Evolutionary conservation across 2,113 vertebrate species (phyloP), one percentile per base, ranked within the genome.

Genomic region (Ornithorhynchus anatinus): DNA sequence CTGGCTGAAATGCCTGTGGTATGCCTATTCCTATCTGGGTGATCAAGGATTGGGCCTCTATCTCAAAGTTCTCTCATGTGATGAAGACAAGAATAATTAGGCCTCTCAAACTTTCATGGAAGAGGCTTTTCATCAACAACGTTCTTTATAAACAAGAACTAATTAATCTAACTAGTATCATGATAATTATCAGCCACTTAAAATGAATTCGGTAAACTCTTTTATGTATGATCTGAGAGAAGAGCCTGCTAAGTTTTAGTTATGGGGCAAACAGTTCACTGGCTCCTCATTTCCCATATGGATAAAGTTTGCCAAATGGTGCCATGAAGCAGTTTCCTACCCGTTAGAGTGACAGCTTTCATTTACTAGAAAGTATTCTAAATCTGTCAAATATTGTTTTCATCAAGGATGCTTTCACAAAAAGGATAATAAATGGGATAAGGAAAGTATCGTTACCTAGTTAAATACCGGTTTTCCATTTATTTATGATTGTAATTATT

Each of bases 391-490:
- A 77, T 86, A 82, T 84, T 67, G 82, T 78, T 89, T 87, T 88
- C 86, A 89, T 90, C 89, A 90, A 81, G 63, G 77, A 59, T 45
- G 59, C 90, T 87, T 89, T 84, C 80, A 75, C 59, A 89, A 84
- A 77, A 91, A 82, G 72, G 81, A 90, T 93, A 86, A 92, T 92
- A 91, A 85, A 92, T 90, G 87, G 86, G 92, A 84, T 88, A 91
- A 85, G 82, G 72, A 89, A 91, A 90, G 86, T 90, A 89, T 61
- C 91, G 78, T 84, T 80, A 88, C 86, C 84, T 87, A 61, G 66
- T 93, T 93, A 94, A 93, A 93, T 93, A 94, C 92, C 92, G 75
- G 93, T 93, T 88, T 91, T 84, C 79, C 76, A 85, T 39, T 78
- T 73, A 29, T n/a, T n/a, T n/a, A n/a, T n/a, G n/a, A n/a, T n/a